Percentiles rank a stretch among this genome's conserved stretches.
Evolutionary conservation across 1,140 invertebrate species (phyloP).

Genomic region (Zophobas morio): DNA sequence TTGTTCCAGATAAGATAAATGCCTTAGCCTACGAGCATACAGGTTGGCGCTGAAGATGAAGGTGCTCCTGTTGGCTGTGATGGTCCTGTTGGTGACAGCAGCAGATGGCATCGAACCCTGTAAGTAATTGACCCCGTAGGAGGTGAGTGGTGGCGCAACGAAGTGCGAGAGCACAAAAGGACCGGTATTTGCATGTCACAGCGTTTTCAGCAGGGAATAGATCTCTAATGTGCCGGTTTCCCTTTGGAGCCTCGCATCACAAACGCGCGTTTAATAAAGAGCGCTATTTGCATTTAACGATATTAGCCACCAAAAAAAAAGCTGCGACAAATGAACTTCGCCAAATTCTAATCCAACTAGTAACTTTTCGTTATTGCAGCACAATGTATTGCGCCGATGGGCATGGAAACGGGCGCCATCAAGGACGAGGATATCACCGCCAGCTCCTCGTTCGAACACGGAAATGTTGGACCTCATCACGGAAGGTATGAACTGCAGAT

Average conservation of each 20-base stretch:
- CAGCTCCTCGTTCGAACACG: slow-evolving; percentile 90
- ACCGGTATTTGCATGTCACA: slow-evolving; percentile 59
- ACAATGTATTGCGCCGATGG: slow-evolving; percentile 86
- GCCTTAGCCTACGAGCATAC: slow-evolving; percentile 18
- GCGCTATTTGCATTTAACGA: slow-evolving; percentile 57
- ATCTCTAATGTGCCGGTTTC: slow-evolving; percentile 47
- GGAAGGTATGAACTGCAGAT: slow-evolving; percentile 77
- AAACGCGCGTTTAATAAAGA: slow-evolving; percentile 52
- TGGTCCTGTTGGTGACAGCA: slow-evolving; percentile 50
- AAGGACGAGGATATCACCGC: slow-evolving; percentile 89
- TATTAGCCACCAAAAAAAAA: slow-evolving; percentile 55
- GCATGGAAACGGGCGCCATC: slow-evolving; percentile 92
- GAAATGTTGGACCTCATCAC: slow-evolving; percentile 92
- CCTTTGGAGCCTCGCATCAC: slow-evolving; percentile 42
- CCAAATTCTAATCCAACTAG: slow-evolving; percentile 19
- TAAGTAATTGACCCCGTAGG: slow-evolving; percentile 59
- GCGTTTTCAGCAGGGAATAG: slow-evolving; percentile 48
- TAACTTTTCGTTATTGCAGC: slow-evolving; percentile 72
- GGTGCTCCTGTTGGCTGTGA: slow-evolving; percentile 33
- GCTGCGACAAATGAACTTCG: slow-evolving; percentile 7
- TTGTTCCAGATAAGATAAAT: slow-evolving; percentile 58
- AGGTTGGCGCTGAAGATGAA: slow-evolving; percentile 44
- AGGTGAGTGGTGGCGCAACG: slow-evolving; percentile 47
- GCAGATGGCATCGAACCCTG: slow-evolving; percentile 59
- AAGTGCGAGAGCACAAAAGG: slow-evolving; percentile 52